Base-by-base conservation (phyloP, 2,113 vertebrate genomes). In the Eulacestoma nigropectus region DNA sequence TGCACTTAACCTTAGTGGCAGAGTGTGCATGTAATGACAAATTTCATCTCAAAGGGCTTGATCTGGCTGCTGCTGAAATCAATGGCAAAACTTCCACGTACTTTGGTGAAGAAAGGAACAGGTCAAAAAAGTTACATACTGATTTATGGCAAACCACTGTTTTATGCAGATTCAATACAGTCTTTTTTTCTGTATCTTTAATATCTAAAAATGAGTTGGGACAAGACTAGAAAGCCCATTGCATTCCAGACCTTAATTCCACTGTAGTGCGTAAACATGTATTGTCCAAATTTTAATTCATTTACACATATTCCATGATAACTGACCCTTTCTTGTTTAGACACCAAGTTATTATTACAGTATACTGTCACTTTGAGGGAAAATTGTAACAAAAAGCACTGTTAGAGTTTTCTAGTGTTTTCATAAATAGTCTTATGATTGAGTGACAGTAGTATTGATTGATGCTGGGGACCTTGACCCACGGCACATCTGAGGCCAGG, bases 1-100 rank as follows among this genome's bases (percentile, higher is more conserved):
- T 90, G 91, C 94, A 88, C 94, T 96, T 91, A 88, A 72, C 91
- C 91, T 96, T 93, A 85, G 93, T 79, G 76, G 79, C 84, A 93
- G 56, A 70, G n/a, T 91, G 92, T 97, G 94, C 94, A 72, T 75
- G 63, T 93, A 94, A 95, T 93, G 87, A 96, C 88, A 95, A 92
- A 84, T 92, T 95, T 96, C 84, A 93, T 88, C 91, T 93, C 77
- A 91, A 89, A 97, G 89, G 62, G 41, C 75, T 96, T 93, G 86
- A 96, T 95, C 93, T 92, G 53, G 41, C 90, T 92, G 79, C 64
- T 44, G 49, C 29, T 63, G 60, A 95, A 97, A 94, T 96, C 90
- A 92, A 90, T 87, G 84, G 39, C 46, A 84, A 91, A 97, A 81
- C 50, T 94, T 97, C 63, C 39, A 55, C 1, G 3, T 56, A 75